Evolutionary conservation across 2,113 vertebrate genomes (phyloP), one percentile per base, ranked within the genome.

Genomic region (Ageneiosus marmoratus): DNA sequence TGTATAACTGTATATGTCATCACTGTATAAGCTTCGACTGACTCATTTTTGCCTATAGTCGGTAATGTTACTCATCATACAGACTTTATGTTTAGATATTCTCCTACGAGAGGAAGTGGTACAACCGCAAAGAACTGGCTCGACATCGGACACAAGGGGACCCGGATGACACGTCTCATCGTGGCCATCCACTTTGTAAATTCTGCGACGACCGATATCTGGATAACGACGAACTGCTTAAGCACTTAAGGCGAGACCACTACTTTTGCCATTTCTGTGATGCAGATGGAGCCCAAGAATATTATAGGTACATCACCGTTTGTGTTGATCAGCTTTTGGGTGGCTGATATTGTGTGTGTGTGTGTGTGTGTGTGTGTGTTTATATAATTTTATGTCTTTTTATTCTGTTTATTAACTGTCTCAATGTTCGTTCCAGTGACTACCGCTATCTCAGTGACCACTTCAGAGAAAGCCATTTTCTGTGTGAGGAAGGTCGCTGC

Each of bases 201-300:
- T 99, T 99, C 90, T 99, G 98, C 0, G 98, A 99, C 0, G 97
- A 99, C 85, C 95, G 98, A 0, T 99, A 98, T 85, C 91, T 99
- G 62, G 98, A 99, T 86, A 99, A 99, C 0, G 98, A 99, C 0
- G 98, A 99, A 90, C 89, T 99, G 27, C 93, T 99, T 2, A 99
- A 99, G 53, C 98, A 99, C 89, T 89, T 99, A 73, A 91, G 98
- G 0, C 94, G 96, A 8, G 97, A 99, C 83, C 98, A 99, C 90
- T 99, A 97, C 83, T 99, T 98, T 89, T 99, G 98, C 84, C 98
- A 99, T 87, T 99, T 99, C 90, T 99, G 98, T 56, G 98, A 99
- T 18, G 94, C 97, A 0, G 98, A 99, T 0, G 98, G 98, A 10
- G 97, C 97, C 48, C 97, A 99, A 91, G 98, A 99, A 86, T 99